Base-by-base conservation (phyloP, 2,113 vertebrate species). In the Zosterops japonicus region DNA sequence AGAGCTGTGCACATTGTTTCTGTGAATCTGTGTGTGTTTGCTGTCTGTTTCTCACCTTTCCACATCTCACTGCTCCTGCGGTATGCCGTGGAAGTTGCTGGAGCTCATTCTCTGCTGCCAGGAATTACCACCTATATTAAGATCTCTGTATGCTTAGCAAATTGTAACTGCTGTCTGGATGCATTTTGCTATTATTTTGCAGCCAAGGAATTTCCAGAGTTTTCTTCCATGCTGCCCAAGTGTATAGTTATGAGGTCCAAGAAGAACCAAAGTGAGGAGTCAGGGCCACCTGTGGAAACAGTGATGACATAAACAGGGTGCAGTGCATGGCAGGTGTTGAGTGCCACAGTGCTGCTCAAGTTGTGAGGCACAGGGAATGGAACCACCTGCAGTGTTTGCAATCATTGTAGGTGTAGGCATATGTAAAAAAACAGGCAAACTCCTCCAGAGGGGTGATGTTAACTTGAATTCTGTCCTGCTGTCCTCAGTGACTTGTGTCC, bases 151-250 rank as follows among this genome's bases (percentile, higher is more conserved):
- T 84, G 69, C 44, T 35, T 98, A 50, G 97, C 97, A 12, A 97
- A 98, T 3, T 86, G 70, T 33, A 98, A 98, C 91, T 98, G 98
- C 87, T 98, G 98, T 74, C 94, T 98, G 63, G 98, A 98, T 27
- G 94, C 95, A 12, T 65, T 98, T 87, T 98, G 97, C 87, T 98
- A 98, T 95, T 98, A 98, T 74, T 98, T 97, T 97, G 93, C 95
- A 75, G 97, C 98, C 79, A 97, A 86, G 63, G 98, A 98, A 63
- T 98, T 98, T 75, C 96, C 82, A 42, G 97, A 98, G 47, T 97
- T 96, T 2, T 78, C 97, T 8, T 55, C 57, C 3, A 5, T 84
- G 31, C 14, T 90, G 14, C 10, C n/a, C 8, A 8, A 14, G 20
- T 90, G 52, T 35, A 2, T 44, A 6, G 36, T 42, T 8, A 8